Conservation (phyloP, 2,797 vertebrate species). For the Chlorospingus flavigularis region DNA sequence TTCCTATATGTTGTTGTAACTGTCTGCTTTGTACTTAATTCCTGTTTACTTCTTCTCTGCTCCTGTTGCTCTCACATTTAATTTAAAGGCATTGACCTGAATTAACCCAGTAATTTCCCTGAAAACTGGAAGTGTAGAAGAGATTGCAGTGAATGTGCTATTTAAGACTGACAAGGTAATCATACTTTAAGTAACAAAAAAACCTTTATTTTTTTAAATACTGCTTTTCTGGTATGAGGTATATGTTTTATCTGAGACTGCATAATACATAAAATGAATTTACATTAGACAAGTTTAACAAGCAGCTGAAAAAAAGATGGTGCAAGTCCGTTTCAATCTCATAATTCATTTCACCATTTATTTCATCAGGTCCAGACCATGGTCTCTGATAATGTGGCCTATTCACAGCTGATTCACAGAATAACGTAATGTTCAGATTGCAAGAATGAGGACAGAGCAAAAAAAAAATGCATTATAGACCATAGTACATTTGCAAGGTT, state of each 20-base stretch:
- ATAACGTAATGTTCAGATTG: not conserved
- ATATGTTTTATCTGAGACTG: not conserved
- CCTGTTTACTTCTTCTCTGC: not conserved
- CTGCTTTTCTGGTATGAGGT: not conserved
- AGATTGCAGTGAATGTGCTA: not conserved
- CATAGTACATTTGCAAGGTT: not conserved
- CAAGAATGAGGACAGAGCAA: not conserved
- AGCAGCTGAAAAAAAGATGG: not conserved
- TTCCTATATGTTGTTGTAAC: conserved; percentile 27
- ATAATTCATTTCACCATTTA: not conserved
- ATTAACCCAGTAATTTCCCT: conserved; percentile 5
- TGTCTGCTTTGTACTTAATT: not conserved
- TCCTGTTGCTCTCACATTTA: not conserved
- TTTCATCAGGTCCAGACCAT: not conserved
- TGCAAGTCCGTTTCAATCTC: not conserved
- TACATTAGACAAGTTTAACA: not conserved
- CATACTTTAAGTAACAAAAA: not conserved
- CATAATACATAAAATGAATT: not conserved
- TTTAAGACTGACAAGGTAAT: not conserved
- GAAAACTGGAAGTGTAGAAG: not conserved
- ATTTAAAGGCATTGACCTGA: conserved; percentile 10
- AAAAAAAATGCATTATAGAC: not conserved
- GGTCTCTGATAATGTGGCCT: not conserved
- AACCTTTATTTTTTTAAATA: no score
- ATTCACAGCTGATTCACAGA: not conserved